Conservation (phyloP, 2,888 invertebrate species). For the Meiosimyza decipiens region DNA sequence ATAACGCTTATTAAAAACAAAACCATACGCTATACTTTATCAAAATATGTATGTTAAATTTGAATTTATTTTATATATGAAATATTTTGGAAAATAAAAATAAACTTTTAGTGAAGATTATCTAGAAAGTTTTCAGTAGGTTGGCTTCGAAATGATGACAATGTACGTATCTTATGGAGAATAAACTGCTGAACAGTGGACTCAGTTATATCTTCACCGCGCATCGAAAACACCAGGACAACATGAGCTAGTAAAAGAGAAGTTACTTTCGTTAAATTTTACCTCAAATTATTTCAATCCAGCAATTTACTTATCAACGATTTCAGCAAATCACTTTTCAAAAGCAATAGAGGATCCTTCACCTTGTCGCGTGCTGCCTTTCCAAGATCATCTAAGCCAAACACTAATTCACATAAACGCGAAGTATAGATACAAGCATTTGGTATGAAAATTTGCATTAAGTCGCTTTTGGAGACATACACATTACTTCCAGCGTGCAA, state of each 20-base stretch:
- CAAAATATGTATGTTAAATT: neutral
- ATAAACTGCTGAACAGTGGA: slow-evolving; percentile 55
- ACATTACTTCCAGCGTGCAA: slow-evolving; percentile 63
- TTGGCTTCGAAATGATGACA: slow-evolving; percentile 32
- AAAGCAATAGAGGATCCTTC: slow-evolving; percentile 47
- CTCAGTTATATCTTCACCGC: slow-evolving; percentile 55
- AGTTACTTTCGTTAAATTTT: slow-evolving; percentile 25
- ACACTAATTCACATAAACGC: slow-evolving; percentile 61
- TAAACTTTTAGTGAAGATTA: neutral
- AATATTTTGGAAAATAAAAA: neutral
- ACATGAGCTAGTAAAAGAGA: slow-evolving; percentile 60
- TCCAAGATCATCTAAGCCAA: slow-evolving; percentile 56
- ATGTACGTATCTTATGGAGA: slow-evolving; percentile 56
- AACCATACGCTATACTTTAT: neutral
- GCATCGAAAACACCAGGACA: slow-evolving; percentile 61
- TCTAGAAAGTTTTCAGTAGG: no score
- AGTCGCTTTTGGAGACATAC: slow-evolving; percentile 59
- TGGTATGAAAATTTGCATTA: slow-evolving; percentile 60
- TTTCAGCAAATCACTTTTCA: slow-evolving; percentile 55
- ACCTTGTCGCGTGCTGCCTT: slow-evolving; percentile 50
- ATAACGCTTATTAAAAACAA: neutral
- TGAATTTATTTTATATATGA: neutral
- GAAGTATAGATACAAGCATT: slow-evolving; percentile 63
- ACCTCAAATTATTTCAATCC: neutral
- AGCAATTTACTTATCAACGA: slow-evolving; percentile 62